Evolutionary conservation across 2,888 invertebrate genomes (phyloP), one percentile per base, ranked within the genome.

Genomic region (Cetonia aurata): DNA sequence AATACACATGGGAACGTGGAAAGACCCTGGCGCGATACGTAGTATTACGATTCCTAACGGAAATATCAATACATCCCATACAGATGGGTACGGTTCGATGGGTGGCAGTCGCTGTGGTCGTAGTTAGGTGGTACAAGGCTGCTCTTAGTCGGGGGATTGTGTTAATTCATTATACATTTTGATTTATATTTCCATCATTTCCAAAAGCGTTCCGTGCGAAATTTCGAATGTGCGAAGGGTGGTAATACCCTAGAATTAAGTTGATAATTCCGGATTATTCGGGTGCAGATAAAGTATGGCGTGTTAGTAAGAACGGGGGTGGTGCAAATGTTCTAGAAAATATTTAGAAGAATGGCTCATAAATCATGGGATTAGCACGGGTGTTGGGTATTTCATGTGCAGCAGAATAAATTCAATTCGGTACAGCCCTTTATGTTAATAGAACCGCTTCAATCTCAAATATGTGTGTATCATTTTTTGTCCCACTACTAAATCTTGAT

Each of bases 181-280:
- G 62, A 62, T 62, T 62, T 62, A 62, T 62, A 62, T 62, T 62
- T 62, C 62, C 62, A 62, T 62, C 62, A 62, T 62, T 62, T 62
- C 62, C 50, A 50, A 62, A 62, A 62, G 62, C 62, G 62, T 25
- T 62, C 62, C 50, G 62, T 15, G n/a, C 44, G 48, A 17, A 62
- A 62, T 62, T 62, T 62, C 62, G 37, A 62, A 62, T 50, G 62
- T 62, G 48, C 50, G 25, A 48, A 50, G 62, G 48, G 37, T 50
- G 50, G 62, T 62, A 62, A 62, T 62, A 62, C 48, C 37, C 25
- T 10, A 31, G 50, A 48, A 62, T 62, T 62, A 62, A 62, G 62
- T 62, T 62, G 62, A 62, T 62, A 62, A 62, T 62, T 33, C 62
- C 48, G 62, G 62, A 62, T 62, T 62, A 62, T 62, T 62, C 62